Percentiles rank a stretch among this genome's conserved stretches.
Conservation (phyloP, 2,113 vertebrate species). For the Pipa parva region DNA sequence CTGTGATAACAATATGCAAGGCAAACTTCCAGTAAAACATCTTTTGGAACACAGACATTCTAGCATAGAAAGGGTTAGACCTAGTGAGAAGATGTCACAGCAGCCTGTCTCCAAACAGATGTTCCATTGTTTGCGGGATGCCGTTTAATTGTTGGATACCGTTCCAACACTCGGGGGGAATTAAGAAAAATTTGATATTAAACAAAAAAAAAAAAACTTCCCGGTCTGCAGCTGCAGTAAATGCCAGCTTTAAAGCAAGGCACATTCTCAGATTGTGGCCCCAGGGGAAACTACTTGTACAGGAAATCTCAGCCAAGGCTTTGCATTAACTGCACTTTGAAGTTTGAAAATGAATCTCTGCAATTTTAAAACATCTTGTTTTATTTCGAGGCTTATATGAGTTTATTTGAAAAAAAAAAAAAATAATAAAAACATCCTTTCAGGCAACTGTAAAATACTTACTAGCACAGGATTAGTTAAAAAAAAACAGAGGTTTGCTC, state of each 20-base stretch:
- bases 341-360: slow-evolving; percentile 64
- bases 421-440: too few relatives aligned
- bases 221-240: slow-evolving; percentile 77
- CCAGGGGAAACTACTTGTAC: slow-evolving; percentile 60
- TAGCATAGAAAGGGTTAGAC: slow-evolving; percentile 55
- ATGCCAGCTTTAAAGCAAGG: slow-evolving; percentile 63
- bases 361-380: slow-evolving; percentile 54
- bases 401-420: slow-evolving; percentile 58
- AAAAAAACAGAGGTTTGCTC: too few relatives aligned
- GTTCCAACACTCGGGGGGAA: slow-evolving; percentile 72
- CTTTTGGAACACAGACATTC: slow-evolving; percentile 2
- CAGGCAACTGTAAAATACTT: slow-evolving; percentile 54
- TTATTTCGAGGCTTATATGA: slow-evolving; percentile 56
- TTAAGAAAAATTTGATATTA: slow-evolving; percentile 14
- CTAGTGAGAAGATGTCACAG: slow-evolving; percentile 69
- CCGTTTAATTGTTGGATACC: slow-evolving; percentile 81
- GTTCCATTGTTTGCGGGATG: slow-evolving; percentile 85
- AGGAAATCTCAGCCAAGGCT: slow-evolving; percentile 64
- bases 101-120: slow-evolving; percentile 83
- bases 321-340: slow-evolving; percentile 76
- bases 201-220: slow-evolving; percentile 52
- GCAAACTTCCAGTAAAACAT: slow-evolving; percentile 5
- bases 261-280: slow-evolving; percentile 60
- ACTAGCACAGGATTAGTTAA: too few relatives aligned
- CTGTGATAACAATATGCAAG: slow-evolving; percentile 27